Evolutionary conservation across 2,888 invertebrate genomes (phyloP).

Genomic region (Prosapia bicincta): DNA sequence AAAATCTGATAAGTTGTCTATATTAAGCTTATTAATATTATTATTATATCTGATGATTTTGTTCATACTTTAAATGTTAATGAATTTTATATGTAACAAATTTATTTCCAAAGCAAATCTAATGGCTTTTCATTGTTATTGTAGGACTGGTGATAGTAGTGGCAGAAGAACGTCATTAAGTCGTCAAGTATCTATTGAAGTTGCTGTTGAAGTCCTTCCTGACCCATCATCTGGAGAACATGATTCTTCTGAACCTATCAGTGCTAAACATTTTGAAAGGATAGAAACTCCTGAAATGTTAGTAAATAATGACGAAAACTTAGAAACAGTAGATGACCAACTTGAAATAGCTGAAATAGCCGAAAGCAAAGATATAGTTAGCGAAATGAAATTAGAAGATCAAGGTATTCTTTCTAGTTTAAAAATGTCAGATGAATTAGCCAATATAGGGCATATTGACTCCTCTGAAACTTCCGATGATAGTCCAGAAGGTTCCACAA

Average conservation of each 20-base stretch:
- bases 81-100: too few relatives aligned
- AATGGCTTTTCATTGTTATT: background rate
- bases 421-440: conserved; percentile 39
- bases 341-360: conserved; percentile 7
- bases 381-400: conserved; percentile 11
- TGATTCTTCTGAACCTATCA: conserved; percentile 10
- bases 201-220: conserved; percentile 8
- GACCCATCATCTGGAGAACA: background rate
- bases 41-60: too few relatives aligned
- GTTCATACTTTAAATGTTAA: too few relatives aligned
- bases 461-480: conserved; percentile 75
- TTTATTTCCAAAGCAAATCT: too few relatives aligned
- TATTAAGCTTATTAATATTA: too few relatives aligned
- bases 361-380: background rate
- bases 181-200: conserved; percentile 14
- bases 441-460: conserved; percentile 70
- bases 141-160: conserved; percentile 10
- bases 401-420: conserved; percentile 26
- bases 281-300: conserved; percentile 24
- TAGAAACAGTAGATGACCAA: conserved; percentile 2
- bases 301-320: conserved; percentile 4
- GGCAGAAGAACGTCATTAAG: conserved; percentile 14
- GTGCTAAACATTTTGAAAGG: conserved; percentile 16
- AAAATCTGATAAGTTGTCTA: too few relatives aligned
- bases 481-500: conserved; percentile 38